phyloP scores from a whole-genome alignment of 1,140 invertebrate genomes.

The Neodiprion virginianus region DNA sequence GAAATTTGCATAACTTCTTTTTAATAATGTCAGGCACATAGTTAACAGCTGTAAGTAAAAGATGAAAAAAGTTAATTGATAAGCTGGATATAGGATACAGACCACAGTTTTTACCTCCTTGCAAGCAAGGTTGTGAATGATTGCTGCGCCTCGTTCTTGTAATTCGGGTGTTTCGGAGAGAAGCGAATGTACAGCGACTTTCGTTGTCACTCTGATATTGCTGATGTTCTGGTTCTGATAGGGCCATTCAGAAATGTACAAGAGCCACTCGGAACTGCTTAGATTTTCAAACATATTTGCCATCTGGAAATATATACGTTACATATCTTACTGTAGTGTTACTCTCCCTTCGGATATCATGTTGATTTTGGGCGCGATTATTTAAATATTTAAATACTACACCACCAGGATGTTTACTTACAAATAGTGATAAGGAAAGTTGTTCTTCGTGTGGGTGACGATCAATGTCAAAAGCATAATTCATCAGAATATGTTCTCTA shows the following conservation, averaged over 20 bases:
- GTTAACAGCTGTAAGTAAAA: too few species aligned
- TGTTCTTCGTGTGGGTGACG: slow-evolving; percentile 78
- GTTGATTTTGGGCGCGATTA: background rate
- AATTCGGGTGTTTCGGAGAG: slow-evolving; percentile 76
- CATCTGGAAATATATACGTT: slow-evolving; percentile 65
- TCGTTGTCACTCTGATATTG: slow-evolving; percentile 90
- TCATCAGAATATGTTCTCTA: slow-evolving; percentile 88
- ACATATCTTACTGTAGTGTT: background rate
- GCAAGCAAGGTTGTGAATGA: slow-evolving; percentile 90
- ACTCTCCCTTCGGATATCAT: background rate
- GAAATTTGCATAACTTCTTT: background rate
- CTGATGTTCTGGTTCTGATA: slow-evolving; percentile 76
- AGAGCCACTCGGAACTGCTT: slow-evolving; percentile 88
- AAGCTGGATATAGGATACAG: slow-evolving; percentile 67
- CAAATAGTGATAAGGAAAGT: slow-evolving; percentile 79
- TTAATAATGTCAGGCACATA: too few species aligned
- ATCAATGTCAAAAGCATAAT: slow-evolving; percentile 86
- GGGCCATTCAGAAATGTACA: slow-evolving; percentile 92
- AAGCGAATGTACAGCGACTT: slow-evolving; percentile 86
- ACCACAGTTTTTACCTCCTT: slow-evolving; percentile 98
- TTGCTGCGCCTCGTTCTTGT: slow-evolving; percentile 82
- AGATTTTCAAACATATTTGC: slow-evolving; percentile 91
- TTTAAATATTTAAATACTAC: background rate
- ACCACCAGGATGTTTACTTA: slow-evolving; percentile 60
- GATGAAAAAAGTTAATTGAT: background rate